These are phyloP conservation scores for Halyomorpha halys DNA, from an alignment of 1,140 invertebrate species.

Conservation along the genomic window DNA sequence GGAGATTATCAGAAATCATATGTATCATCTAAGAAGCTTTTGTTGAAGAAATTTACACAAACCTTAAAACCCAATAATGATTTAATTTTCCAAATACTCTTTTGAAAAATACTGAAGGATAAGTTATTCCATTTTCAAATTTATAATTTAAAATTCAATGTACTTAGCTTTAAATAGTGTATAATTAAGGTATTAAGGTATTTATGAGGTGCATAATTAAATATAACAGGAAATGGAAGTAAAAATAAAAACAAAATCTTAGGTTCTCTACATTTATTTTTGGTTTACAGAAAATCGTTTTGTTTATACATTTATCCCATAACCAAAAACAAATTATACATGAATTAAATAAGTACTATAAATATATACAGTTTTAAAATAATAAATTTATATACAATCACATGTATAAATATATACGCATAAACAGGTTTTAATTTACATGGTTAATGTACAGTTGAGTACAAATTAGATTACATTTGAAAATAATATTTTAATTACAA, in stretches of 20 bases:
- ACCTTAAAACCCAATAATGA: too few species aligned
- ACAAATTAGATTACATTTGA: conserved; percentile 3
- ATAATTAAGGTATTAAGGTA: too few species aligned
- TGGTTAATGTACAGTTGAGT: conserved; percentile 20
- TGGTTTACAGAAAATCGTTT: conserved; percentile 14
- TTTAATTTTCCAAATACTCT: too few species aligned
- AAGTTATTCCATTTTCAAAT: too few species aligned
- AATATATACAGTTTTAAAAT: conserved; percentile 15
- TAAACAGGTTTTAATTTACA: conserved; percentile 14
- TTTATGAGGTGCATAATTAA: too few species aligned
- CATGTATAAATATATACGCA: conserved; percentile 1
- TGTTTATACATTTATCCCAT: conserved; percentile 6
- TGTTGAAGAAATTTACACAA: too few species aligned
- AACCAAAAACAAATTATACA: conserved; percentile 15
- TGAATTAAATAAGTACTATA: conserved; percentile 13
- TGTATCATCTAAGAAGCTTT: too few species aligned
- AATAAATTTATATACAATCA: conserved; percentile 12
- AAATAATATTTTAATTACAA: conserved; percentile 5
- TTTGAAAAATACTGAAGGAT: too few species aligned
- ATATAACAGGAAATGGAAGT: too few species aligned
- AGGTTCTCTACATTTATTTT: conserved; percentile 14
- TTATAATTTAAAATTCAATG: too few species aligned
- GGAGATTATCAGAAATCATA: too few species aligned
- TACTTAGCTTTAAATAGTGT: too few species aligned
- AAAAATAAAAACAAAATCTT: not conserved